Conservation (phyloP, 1,140 invertebrate species). For the Parasteatoda tepidariorum region DNA sequence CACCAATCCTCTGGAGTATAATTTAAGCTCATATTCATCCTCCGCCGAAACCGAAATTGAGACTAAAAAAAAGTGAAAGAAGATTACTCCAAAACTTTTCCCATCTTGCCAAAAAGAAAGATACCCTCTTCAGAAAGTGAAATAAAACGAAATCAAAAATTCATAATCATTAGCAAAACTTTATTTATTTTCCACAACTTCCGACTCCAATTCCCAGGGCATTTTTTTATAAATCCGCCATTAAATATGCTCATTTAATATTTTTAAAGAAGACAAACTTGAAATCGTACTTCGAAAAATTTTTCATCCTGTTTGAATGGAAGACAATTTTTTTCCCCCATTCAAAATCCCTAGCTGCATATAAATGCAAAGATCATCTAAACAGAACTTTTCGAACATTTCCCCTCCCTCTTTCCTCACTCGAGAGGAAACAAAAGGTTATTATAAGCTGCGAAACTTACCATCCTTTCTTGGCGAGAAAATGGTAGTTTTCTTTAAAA, state of each 20-base stretch:
- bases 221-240: background rate
- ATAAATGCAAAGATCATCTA: background rate
- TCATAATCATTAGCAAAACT: background rate
- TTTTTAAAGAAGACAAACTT: background rate
- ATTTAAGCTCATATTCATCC: background rate
- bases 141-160: background rate
- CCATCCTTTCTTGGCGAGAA: background rate
- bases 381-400: background rate
- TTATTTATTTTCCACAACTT: background rate
- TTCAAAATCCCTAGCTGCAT: background rate
- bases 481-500: background rate
- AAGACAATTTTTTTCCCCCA: background rate
- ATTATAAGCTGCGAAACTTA: conserved; percentile 19
- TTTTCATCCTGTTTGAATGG: background rate
- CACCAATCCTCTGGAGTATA: background rate
- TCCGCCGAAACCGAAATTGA: background rate
- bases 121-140: background rate
- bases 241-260: background rate
- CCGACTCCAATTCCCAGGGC: background rate
- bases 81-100: background rate
- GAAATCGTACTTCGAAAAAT: background rate
- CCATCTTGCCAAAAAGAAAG: background rate
- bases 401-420: background rate
- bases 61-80: background rate
- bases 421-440: conserved; percentile 1